A percentile compares a stretch with the other conserved stretches of the same genome.
phyloP scores from a whole-genome alignment of 2,113 vertebrate species.

The Camelus dromedarius region DNA sequence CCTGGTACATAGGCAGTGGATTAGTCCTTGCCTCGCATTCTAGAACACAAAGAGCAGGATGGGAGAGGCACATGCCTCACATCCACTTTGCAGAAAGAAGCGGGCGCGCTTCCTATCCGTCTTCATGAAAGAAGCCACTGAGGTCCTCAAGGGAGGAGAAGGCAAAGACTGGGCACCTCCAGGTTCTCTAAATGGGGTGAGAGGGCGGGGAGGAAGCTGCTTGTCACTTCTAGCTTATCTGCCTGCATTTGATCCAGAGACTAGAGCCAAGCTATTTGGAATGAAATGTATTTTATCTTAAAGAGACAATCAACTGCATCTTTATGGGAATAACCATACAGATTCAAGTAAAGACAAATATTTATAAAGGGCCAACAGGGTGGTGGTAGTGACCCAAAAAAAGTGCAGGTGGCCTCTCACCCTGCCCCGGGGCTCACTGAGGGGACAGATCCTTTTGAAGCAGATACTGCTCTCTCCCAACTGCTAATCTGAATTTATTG shows the following conservation, averaged over 20 bases:
- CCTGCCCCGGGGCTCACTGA: background rate
- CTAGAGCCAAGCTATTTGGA: background rate
- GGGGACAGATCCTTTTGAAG: constrained; percentile 68
- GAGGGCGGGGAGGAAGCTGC: background rate
- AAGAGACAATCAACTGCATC: background rate
- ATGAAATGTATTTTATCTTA: background rate
- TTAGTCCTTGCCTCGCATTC: background rate
- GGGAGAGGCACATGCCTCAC: background rate
- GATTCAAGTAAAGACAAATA: background rate
- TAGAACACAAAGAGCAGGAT: background rate
- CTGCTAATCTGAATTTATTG: constrained; percentile 79
- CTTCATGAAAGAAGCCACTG: background rate
- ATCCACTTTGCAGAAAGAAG: background rate
- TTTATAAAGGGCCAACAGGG: background rate
- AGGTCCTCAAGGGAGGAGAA: background rate
- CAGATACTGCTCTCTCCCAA: constrained; percentile 44
- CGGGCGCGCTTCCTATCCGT: background rate
- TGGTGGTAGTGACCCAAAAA: background rate
- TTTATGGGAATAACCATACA: background rate
- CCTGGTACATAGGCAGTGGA: background rate
- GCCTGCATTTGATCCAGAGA: background rate
- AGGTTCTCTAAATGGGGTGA: background rate
- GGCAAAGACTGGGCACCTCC: background rate
- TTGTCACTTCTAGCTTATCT: background rate
- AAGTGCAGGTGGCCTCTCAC: background rate